These are phyloP conservation scores for Hypotaenidia okinawae DNA, from an alignment of 2,797 vertebrate species.

Conservation along the genomic window DNA sequence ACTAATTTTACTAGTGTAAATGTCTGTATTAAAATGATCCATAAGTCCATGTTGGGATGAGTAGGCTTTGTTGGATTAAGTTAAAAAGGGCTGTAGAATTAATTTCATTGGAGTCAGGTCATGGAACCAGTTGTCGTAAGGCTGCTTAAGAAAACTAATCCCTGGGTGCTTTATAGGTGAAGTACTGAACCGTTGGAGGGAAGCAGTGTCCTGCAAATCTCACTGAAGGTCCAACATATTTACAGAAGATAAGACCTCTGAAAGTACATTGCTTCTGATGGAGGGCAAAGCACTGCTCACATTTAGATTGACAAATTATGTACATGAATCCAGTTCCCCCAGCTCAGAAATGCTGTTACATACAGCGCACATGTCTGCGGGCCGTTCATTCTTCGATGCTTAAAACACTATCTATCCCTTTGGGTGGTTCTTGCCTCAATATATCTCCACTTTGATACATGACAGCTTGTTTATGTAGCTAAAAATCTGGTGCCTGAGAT, in stretches of 20 bases:
- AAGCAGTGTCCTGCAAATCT: neutral
- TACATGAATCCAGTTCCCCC: neutral
- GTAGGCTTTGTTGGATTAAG: constrained; percentile 13
- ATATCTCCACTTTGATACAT: neutral
- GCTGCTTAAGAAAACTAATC: constrained; percentile 17
- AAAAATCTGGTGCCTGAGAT: neutral
- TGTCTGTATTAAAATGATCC: constrained; percentile 28
- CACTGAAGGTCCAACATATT: neutral
- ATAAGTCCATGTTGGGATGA: neutral
- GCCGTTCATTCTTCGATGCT: neutral
- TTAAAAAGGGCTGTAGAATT: constrained; percentile 20
- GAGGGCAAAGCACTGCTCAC: neutral
- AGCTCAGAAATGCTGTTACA: neutral
- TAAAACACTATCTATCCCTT: neutral
- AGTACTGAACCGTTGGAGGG: neutral
- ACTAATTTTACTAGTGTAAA: constrained; percentile 17
- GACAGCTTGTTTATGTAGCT: neutral
- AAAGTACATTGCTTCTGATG: neutral
- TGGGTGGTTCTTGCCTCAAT: neutral
- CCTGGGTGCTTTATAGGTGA: neutral
- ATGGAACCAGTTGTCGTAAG: neutral
- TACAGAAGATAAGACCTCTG: neutral
- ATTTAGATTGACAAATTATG: neutral
- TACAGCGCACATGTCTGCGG: neutral
- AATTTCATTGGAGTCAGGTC: constrained; percentile 30